Evolutionary conservation across 1,140 invertebrate species (phyloP).

Genomic region (Pectinophora gossypiella): DNA sequence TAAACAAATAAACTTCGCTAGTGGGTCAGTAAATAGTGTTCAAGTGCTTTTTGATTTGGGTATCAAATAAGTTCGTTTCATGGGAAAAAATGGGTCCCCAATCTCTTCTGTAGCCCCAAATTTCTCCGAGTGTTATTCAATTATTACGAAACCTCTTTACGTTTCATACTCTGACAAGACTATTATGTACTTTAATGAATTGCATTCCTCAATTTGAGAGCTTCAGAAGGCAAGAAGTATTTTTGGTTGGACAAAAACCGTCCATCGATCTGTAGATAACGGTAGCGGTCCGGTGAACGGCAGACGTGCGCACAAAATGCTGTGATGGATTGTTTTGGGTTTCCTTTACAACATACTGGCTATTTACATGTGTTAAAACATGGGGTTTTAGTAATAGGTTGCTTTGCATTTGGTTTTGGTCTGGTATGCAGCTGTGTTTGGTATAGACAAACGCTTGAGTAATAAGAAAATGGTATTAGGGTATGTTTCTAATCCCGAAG

Average conservation of each 20-base stretch:
- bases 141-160: not conserved
- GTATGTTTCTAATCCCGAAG: too few relatives aligned
- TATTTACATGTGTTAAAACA: not conserved
- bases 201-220: not conserved
- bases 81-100: not conserved
- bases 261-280: constrained; percentile 11
- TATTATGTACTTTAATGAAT: not conserved
- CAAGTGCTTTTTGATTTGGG: not conserved
- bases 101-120: not conserved
- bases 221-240: not conserved
- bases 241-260: not conserved
- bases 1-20: constrained; percentile 20
- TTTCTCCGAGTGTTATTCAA: not conserved
- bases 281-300: constrained; percentile 15
- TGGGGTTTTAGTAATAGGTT: not conserved
- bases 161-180: not conserved
- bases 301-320: constrained; percentile 13
- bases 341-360: not conserved
- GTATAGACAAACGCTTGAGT: too few relatives aligned
- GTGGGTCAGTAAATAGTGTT: not conserved
- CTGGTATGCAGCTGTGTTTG: not conserved
- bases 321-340: constrained; percentile 32
- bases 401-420: not conserved
- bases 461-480: too few relatives aligned
- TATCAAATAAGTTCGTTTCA: not conserved